Evolutionary conservation across 30 jellyfish, hydroid and myxozoan species (phyloP).

Genomic region (Haliclystus octoradiatus): DNA sequence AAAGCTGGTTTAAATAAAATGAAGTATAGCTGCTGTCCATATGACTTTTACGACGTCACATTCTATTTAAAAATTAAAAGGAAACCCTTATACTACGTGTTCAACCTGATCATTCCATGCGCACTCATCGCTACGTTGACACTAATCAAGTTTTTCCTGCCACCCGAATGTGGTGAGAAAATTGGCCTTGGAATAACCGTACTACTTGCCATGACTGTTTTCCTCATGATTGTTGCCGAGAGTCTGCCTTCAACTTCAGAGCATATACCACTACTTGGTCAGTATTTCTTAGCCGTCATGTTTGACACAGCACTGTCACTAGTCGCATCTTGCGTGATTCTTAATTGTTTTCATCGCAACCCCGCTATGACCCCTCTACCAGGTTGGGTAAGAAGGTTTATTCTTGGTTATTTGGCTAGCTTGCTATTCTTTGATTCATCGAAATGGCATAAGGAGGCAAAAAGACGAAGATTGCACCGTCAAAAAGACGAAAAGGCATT

Average conservation of each 20-base stretch:
- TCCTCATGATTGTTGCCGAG: slow-evolving; percentile 56
- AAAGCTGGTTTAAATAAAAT: slow-evolving; percentile 49
- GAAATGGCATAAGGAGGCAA: neutral
- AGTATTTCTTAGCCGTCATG: slow-evolving; percentile 63
- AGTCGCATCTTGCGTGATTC: slow-evolving; percentile 57
- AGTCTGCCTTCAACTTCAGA: slow-evolving; percentile 74
- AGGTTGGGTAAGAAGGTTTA: slow-evolving; percentile 48
- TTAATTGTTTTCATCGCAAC: slow-evolving; percentile 62
- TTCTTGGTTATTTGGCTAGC: slow-evolving; percentile 57
- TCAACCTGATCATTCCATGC: slow-evolving; percentile 60
- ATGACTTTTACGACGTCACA: slow-evolving; percentile 63
- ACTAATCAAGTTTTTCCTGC: slow-evolving; percentile 54
- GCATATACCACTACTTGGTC: slow-evolving; percentile 54
- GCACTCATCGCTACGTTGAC: slow-evolving; percentile 64
- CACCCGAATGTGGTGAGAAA: slow-evolving; percentile 72
- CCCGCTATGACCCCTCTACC: slow-evolving; percentile 82
- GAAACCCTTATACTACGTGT: slow-evolving; percentile 57
- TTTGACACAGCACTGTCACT: slow-evolving; percentile 73
- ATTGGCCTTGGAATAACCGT: slow-evolving; percentile 77
- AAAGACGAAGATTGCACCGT: neutral
- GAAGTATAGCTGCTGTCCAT: slow-evolving; percentile 54
- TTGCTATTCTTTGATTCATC: slow-evolving; percentile 10
- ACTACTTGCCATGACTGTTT: slow-evolving; percentile 65
- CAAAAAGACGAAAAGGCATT: neutral
- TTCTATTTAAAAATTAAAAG: slow-evolving; percentile 42